These are phyloP conservation scores for Ifrita kowaldi DNA, from an alignment of 2,113 vertebrate species.

Conservation along the genomic window DNA sequence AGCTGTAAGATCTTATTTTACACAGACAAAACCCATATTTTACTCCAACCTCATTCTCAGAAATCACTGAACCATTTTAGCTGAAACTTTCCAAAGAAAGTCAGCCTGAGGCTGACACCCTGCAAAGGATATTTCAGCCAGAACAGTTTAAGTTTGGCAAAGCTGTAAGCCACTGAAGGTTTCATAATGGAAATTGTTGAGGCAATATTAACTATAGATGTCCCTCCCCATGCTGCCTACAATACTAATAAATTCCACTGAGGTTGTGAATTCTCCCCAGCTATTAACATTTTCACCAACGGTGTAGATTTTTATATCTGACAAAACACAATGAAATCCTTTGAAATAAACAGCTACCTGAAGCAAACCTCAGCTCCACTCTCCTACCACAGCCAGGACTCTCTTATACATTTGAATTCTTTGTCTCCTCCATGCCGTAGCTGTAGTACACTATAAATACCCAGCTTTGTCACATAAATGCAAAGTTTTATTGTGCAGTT, in stretches of 20 bases:
- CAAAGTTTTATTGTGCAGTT: conserved; percentile 83
- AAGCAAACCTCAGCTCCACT: background rate
- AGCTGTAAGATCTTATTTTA: background rate
- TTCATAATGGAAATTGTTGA: conserved; percentile 68
- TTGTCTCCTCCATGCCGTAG: conserved; percentile 49
- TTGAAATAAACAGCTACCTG: conserved; percentile 57
- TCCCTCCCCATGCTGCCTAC: conserved; percentile 48
- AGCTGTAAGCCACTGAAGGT: conserved; percentile 60
- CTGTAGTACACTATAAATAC: conserved; percentile 67
- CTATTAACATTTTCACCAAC: conserved; percentile 40
- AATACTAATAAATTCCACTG: conserved; percentile 52
- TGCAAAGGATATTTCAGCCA: conserved; percentile 63
- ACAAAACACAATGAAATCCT: conserved; percentile 48
- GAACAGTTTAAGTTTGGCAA: conserved; percentile 63
- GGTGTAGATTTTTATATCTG: conserved; percentile 18
- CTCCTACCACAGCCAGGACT: conserved; percentile 13
- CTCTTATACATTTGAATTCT: conserved; percentile 67
- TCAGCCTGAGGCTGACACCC: conserved; percentile 57
- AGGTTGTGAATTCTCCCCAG: conserved; percentile 44
- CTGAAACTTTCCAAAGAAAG: conserved; percentile 64
- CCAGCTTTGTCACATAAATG: conserved; percentile 75
- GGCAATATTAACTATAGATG: conserved; percentile 56
- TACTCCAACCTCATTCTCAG: conserved; percentile 50
- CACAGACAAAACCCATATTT: conserved; percentile 38
- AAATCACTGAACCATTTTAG: conserved; percentile 57